A percentile compares a stretch with the other conserved stretches of the same genome.
Evolutionary conservation across 2,888 invertebrate genomes (phyloP).

Genomic region (Pristionchus entomophagus): DNA sequence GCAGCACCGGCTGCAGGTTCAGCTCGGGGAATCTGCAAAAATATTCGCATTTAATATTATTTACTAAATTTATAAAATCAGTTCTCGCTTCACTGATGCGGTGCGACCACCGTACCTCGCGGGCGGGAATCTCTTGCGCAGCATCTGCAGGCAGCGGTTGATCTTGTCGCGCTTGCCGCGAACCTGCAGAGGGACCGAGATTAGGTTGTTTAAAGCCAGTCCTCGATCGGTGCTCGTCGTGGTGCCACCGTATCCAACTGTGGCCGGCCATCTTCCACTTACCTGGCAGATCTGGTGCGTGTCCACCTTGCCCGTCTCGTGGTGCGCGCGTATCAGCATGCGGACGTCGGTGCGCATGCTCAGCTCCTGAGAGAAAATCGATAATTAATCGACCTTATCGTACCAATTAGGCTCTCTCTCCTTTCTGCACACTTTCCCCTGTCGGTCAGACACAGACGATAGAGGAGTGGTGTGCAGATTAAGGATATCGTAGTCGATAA

Average conservation of each 20-base stretch:
- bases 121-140: constrained; percentile 73
- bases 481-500: background rate
- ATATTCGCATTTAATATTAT: background rate
- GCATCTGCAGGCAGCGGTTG: constrained; percentile 73
- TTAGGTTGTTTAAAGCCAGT: background rate
- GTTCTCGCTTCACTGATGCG: background rate
- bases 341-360: constrained; percentile 71
- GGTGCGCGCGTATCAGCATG: constrained; percentile 74
- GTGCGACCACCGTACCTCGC: constrained; percentile 57
- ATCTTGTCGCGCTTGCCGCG: constrained; percentile 74
- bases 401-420: too few species aligned
- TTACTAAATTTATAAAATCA: background rate
- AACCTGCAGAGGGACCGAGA: constrained; percentile 51
- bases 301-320: constrained; percentile 68
- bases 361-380: constrained; percentile 64
- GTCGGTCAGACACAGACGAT: too few species aligned
- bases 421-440: too few species aligned
- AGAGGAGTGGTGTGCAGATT: too few species aligned
- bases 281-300: constrained; percentile 75
- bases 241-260: too few species aligned
- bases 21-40: constrained; percentile 71
- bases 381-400: background rate
- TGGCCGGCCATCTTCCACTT: too few species aligned
- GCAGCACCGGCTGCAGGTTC: constrained; percentile 75
- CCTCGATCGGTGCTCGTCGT: too few species aligned